Conservation (phyloP, 2,888 invertebrate species). For the Gnatocerus cornutus region DNA sequence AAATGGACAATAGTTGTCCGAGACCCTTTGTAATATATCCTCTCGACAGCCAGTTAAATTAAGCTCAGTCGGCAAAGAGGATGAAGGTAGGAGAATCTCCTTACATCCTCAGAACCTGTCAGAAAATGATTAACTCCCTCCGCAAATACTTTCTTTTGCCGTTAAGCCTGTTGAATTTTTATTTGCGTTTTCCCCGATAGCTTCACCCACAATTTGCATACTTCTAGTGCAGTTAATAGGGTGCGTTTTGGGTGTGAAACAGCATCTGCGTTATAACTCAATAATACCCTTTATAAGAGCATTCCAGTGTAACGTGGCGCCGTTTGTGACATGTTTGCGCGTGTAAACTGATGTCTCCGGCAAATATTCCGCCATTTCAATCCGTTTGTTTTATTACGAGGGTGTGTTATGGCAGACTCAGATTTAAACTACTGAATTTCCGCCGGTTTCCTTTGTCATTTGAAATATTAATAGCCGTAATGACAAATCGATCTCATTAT, state of each 20-base stretch:
- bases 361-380: conserved; percentile 62
- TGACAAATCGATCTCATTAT: conserved; percentile 3
- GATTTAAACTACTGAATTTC: conserved; percentile 53
- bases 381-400: conserved; percentile 62
- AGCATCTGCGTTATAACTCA: conserved; percentile 64
- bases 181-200: conserved; percentile 29
- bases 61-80: conserved; percentile 33
- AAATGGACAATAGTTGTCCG: conserved; percentile 41
- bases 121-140: conserved; percentile 32
- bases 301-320: conserved; percentile 64
- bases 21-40: conserved; percentile 31
- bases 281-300: conserved; percentile 64
- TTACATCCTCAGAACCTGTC: conserved; percentile 19
- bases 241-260: conserved; percentile 59
- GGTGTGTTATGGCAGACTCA: conserved; percentile 54
- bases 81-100: conserved; percentile 33
- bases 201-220: too few species aligned
- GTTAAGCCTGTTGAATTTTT: conserved; percentile 40
- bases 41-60: conserved; percentile 23
- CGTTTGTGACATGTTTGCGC: conserved; percentile 64
- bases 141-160: conserved; percentile 11
- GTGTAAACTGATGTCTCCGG: conserved; percentile 63
- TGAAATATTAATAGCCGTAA: conserved; percentile 1
- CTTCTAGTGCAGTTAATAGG: conserved; percentile 37
- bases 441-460: background rate